Evolutionary conservation across 2,113 vertebrate species (phyloP), one percentile per base, ranked within the genome.

Genomic region (Orthonyx spaldingii): DNA sequence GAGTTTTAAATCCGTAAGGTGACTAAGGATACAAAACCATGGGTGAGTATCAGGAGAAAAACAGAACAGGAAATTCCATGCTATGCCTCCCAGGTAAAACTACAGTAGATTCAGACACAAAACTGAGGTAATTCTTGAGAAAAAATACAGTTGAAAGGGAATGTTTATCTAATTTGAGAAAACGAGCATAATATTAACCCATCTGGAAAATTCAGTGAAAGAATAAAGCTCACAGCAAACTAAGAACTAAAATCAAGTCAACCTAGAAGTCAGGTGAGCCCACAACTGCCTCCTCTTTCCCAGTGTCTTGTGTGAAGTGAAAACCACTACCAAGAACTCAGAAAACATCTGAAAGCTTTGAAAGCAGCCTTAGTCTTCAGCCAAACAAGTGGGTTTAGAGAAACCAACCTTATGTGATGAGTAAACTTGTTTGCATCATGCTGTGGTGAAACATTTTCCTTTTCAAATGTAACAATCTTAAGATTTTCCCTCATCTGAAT

Each of bases 51-150:
- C 42, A 91, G 84, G 53, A 91, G 80, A 87, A 88, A 94, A 96
- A 66, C 5, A 63, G 60, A 55, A 77, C 21, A 92, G 81, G 79
- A 89, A 90, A 89, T 86, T 90, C 60, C 87, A 75, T 65, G 55
- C 96, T 92, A 83, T 32, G 65, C 64, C 52, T 94, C 61, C 49
- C 82, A 96, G 88, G 82, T 96, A 90, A 88, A 91, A 84, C 71
- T 83, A 93, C 90, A 92, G 88, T 91, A 96, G 96, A 83, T 71
- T 91, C 35, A 81, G 66, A 91, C 61, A 87, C 69, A 90, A 90
- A 96, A 84, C 88, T 91, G 93, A 97, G 94, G 95, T 94, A 97
- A 88, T 94, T 92, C 70, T 69, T 89, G 68, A 96, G 82, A 52
- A 94, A 70, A 82, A 88, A 61, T 26, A 85, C n/a, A 85, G 82